These are phyloP conservation scores for Aphelocoma californica DNA, from an alignment of 2,797 vertebrate species.

Conservation along the genomic window DNA sequence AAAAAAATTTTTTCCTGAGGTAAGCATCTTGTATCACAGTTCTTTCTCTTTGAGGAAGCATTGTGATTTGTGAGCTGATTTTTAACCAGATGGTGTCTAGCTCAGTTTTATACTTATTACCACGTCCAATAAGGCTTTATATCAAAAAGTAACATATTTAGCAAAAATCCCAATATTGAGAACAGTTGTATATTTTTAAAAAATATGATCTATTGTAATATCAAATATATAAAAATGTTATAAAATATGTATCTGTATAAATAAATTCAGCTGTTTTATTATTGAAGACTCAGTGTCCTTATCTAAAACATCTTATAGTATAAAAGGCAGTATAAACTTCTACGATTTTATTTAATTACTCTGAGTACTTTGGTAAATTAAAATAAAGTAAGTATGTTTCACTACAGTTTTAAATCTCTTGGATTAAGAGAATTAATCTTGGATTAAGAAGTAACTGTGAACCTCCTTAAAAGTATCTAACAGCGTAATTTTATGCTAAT, in stretches of 20 bases:
- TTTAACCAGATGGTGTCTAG: not conserved
- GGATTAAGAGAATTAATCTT: not conserved
- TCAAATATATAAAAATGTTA: not conserved
- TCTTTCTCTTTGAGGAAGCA: not conserved
- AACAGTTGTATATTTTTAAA: not conserved
- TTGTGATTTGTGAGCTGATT: not conserved
- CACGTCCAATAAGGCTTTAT: not conserved
- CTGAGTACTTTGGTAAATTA: slow-evolving; percentile 7
- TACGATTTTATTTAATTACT: slow-evolving; percentile 13
- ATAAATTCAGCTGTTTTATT: not conserved
- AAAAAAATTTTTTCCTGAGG: not conserved
- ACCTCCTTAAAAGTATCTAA: not conserved
- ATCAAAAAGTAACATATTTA: not conserved
- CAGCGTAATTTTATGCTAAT: not conserved
- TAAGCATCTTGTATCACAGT: not conserved
- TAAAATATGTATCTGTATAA: not conserved
- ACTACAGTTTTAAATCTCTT: not conserved
- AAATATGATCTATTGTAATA: not conserved
- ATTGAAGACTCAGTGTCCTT: not conserved
- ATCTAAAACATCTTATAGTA: not conserved
- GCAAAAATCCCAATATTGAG: not conserved
- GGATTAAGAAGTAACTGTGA: not conserved
- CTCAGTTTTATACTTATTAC: not conserved
- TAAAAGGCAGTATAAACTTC: not conserved
- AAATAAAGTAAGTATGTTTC: not conserved